phyloP scores from a whole-genome alignment of 2,888 invertebrate species.

The Orchesellides sinensis region DNA sequence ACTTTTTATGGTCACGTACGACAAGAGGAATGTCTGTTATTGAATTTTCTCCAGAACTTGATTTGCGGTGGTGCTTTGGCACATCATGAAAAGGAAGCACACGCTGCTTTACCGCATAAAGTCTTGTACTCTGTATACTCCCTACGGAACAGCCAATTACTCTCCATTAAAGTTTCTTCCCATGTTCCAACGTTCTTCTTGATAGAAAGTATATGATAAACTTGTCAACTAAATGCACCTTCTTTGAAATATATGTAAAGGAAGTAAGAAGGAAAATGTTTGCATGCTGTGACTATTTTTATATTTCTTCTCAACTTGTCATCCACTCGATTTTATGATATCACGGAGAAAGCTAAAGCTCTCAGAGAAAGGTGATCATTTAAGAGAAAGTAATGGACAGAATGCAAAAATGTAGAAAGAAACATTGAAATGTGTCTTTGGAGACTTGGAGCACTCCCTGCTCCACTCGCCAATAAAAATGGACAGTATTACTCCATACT shows the following conservation, averaged over 20 bases:
- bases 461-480: neutral
- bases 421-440: constrained; percentile 5
- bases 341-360: neutral
- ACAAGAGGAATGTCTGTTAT: neutral
- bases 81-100: no score
- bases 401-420: constrained; percentile 13
- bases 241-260: no score
- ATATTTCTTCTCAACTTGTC: neutral
- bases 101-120: no score
- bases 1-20: neutral
- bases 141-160: neutral
- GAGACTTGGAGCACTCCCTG: constrained; percentile 19
- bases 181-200: neutral
- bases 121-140: no score
- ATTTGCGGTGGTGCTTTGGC: neutral
- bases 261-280: constrained; percentile 7
- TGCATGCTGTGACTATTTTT: neutral
- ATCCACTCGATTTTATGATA: neutral
- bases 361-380: constrained; percentile 18
- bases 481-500: neutral
- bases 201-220: no score
- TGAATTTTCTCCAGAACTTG: constrained; percentile 5
- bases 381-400: neutral
- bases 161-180: neutral
- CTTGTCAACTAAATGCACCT: no score